Evolutionary conservation across 2,797 vertebrate genomes (phyloP).

Genomic region (Nothura maculosa): DNA sequence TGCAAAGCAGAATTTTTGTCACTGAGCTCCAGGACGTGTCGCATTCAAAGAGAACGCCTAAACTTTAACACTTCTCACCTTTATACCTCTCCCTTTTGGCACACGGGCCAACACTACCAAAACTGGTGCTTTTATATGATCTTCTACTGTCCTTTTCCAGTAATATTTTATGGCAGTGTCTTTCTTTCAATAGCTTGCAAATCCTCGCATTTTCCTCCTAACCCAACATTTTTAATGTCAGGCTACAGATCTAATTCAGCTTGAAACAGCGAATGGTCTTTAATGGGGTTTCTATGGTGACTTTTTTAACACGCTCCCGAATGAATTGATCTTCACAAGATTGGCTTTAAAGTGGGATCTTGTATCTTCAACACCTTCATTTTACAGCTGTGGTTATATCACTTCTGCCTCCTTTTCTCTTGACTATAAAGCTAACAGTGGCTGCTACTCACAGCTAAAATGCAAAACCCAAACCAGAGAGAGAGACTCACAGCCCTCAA

Average conservation of each 20-base stretch:
- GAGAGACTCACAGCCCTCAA: neutral
- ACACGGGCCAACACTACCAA: neutral
- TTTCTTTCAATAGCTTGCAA: neutral
- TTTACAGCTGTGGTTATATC: conserved; percentile 60
- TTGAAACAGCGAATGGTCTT: neutral
- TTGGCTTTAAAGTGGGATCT: conserved; percentile 21
- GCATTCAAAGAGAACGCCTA: neutral
- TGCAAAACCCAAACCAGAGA: neutral
- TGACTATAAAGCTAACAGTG: conserved; percentile 33
- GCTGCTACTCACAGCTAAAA: conserved; percentile 45
- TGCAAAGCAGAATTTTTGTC: neutral
- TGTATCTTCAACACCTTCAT: conserved; percentile 53
- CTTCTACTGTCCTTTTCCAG: neutral
- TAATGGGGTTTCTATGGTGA: conserved; percentile 31
- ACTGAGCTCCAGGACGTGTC: neutral
- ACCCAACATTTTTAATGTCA: neutral
- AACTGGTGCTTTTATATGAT: neutral
- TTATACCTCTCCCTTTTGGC: neutral
- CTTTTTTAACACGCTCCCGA: conserved; percentile 27
- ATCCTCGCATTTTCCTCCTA: neutral
- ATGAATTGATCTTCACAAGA: conserved; percentile 33
- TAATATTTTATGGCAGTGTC: neutral
- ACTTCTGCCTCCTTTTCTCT: conserved; percentile 3
- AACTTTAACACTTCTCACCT: neutral
- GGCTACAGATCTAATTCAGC: neutral